Base-by-base conservation (phyloP, 2,797 vertebrate genomes). In the Adrianichthys oophorus region DNA sequence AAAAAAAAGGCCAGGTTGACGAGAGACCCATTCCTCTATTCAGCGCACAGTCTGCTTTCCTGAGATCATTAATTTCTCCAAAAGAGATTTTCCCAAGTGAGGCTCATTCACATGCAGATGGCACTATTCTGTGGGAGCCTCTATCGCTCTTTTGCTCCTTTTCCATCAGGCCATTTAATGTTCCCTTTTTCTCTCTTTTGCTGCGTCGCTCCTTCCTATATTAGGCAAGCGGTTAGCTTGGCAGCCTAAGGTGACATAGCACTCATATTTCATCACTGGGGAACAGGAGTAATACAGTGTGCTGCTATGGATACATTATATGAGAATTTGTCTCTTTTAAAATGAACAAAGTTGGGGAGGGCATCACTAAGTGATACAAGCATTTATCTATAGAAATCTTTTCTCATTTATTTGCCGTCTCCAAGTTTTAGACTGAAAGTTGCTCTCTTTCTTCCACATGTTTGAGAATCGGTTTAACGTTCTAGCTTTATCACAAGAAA, bases 61-160 rank as follows among this genome's bases (percentile, higher is more conserved):
- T 72, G 70, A 89, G 84, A 92, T 91, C 90, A 93, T 93, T 93
- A 89, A 92, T 92, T 91, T 90, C 78, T 91, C 82, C 76, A 85
- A 91, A 88, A 91, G 87, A 91, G 82, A 91, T 90, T 85, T 90
- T 87, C 84, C 88, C 53, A 80, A 87, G 86, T 91, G 84, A 87
- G 83, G 85, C 83, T 89, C 88, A 90, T 92, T 91, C 89, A 88
- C 87, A 91, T 91, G 90, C 88, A 90, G 87, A 89, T 91, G 87
- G 84, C 81, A 86, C 76, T 75, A 73, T 83, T 81, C 82, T 87
- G 88, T 74, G 13, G 76, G 73, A 90, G 83, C 54, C 65, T 70
- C 81, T 76, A 82, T 82, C 76, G 52, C 76, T 86, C 76, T 78
- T 79, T 79, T 79, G 79, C 82, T 79, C 74, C 73, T 70, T 67